Evolutionary conservation across 2,113 vertebrate genomes (phyloP), one percentile per base, ranked within the genome.

Genomic region (Oreochromis tanganicae): DNA sequence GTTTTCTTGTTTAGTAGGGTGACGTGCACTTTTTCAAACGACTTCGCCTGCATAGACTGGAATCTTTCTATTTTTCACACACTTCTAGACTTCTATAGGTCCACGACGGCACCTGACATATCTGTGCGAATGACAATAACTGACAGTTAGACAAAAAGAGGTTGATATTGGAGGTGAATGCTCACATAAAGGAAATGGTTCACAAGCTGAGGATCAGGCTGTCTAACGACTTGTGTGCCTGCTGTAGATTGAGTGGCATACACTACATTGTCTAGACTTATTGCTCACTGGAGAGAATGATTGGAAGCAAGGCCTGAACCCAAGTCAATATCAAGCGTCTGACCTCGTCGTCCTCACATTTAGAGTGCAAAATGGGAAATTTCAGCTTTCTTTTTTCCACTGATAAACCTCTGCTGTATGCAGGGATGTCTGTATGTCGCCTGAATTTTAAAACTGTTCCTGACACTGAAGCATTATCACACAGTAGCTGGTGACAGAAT

Each of bases 401-500:
- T 56, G 50, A 56, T 80, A 81, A 57, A 87, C 83, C 87, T 38
- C 38, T 6, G 88, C 86, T 80, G 54, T 79, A 24, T 78, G 79
- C 82, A 55, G 88, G 84, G 66, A 89, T 68, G 61, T 80, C 89
- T 41, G 89, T 56, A 82, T 86, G 93, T 87, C 14, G 78, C 68
- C 86, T 91, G 92, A 94, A 95, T 94, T 80, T 90, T 94, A 93
- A 94, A 93, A 90, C 78, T 43, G 85, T 82, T 89, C 56, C 56
- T 86, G 94, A 95, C 93, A 92, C 94, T 94, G 94, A 95, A 83
- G 93, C 85, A 94, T 95, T 94, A 93, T 93, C 81, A 92, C 80
- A 93, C 94, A 88, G 94, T 66, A 71, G 91, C 92, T 79, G 93
- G 59, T 92, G 94, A 93, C 94, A 95, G 93, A 80, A 94, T 94